These are phyloP conservation scores for Clytia hemisphaerica DNA, from an alignment of 30 jellyfish, hydroid and myxozoan species.

Conservation along the genomic window DNA sequence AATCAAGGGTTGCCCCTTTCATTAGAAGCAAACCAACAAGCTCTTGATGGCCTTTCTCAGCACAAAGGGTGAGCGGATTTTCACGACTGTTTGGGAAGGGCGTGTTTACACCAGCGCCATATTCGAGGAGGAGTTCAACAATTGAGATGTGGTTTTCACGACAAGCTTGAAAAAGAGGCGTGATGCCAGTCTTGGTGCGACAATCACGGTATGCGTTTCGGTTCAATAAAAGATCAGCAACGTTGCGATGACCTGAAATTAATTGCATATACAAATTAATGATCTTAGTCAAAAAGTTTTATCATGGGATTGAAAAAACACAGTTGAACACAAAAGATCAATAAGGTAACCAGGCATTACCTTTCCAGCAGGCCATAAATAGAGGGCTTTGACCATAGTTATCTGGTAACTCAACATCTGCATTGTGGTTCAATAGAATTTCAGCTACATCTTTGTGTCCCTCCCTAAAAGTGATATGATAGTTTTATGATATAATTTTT, in stretches of 20 bases:
- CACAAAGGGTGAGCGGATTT: constrained; percentile 93
- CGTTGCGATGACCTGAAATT: constrained; percentile 69
- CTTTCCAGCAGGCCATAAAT: constrained; percentile 99
- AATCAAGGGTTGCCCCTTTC: constrained; percentile 89
- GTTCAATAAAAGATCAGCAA: constrained; percentile 79
- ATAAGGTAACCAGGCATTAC: constrained; percentile 13
- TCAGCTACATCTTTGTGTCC: constrained; percentile 95
- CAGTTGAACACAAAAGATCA: not conserved
- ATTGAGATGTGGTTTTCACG: constrained; percentile 91
- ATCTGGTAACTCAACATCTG: constrained; percentile 96
- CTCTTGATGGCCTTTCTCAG: constrained; percentile 87
- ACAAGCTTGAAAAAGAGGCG: constrained; percentile 96
- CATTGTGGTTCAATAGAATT: constrained; percentile 73
- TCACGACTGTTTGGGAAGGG: constrained; percentile 98
- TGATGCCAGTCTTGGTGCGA: constrained; percentile 93
- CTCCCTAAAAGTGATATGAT: constrained; percentile 68
- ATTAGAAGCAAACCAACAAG: constrained; percentile 49
- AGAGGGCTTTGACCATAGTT: constrained; percentile 97
- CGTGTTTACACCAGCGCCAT: constrained; percentile 90
- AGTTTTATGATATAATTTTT: too few species aligned
- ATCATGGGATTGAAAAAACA: not conserved
- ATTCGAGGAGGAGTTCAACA: constrained; percentile 60
- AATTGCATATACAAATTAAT: not conserved
- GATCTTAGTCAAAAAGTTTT: not conserved
- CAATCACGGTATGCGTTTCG: constrained; percentile 83